Conservation (phyloP, 2,797 vertebrate species). For the Helarctos malayanus region DNA sequence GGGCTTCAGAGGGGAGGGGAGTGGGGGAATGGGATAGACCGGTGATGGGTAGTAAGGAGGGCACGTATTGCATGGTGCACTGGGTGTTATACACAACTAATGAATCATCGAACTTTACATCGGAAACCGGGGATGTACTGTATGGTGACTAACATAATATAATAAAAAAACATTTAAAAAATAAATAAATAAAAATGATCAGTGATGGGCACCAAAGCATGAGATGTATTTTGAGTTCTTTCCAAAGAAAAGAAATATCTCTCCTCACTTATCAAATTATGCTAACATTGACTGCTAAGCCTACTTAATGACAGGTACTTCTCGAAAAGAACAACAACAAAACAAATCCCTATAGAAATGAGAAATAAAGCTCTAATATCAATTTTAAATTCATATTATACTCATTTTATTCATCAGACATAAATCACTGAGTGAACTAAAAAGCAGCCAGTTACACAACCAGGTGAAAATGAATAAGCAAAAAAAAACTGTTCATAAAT, state of each 20-base stretch:
- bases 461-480: conserved; percentile 56
- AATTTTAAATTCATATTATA: conserved; percentile 28
- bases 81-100: no score
- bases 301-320: conserved; percentile 58
- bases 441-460: conserved; percentile 40
- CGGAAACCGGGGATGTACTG: no score
- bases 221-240: conserved; percentile 51
- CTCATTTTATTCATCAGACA: conserved; percentile 58
- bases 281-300: conserved; percentile 25
- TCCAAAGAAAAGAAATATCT: conserved; percentile 52
- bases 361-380: conserved; percentile 46
- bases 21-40: no score
- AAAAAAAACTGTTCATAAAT: conserved; percentile 67
- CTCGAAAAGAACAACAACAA: conserved; percentile 56
- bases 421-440: conserved; percentile 49
- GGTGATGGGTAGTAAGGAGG: no score
- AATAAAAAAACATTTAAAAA: no score
- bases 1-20: no score
- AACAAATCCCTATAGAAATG: conserved; percentile 27
- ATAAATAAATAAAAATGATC: not conserved
- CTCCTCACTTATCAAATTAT: conserved; percentile 48
- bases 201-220: conserved; percentile 22
- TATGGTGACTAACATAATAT: no score
- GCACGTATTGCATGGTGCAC: no score
- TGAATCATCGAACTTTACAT: no score